Evolutionary conservation across 1,140 invertebrate genomes (phyloP).

Genomic region (Drosophila nasuta): DNA sequence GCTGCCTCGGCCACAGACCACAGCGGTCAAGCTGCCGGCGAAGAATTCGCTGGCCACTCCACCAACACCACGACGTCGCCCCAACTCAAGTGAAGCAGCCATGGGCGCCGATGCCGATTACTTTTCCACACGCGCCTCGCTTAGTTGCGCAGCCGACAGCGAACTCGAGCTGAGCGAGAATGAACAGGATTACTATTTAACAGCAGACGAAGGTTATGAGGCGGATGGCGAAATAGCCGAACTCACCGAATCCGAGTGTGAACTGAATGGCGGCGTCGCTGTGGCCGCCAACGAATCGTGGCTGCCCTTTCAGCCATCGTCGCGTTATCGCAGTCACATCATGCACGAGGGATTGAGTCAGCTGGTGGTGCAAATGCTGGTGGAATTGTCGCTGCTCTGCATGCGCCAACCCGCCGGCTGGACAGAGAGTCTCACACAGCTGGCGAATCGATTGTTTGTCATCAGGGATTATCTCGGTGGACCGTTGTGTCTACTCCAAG

Average conservation of each 20-base stretch:
- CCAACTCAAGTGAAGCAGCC: conserved; percentile 63
- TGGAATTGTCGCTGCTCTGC: conserved; percentile 72
- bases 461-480: conserved; percentile 79
- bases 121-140: conserved; percentile 73
- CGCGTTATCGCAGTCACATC: conserved; percentile 73
- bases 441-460: conserved; percentile 75
- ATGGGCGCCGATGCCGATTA: conserved; percentile 69
- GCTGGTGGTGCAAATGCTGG: conserved; percentile 79
- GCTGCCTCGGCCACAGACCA: conserved; percentile 55
- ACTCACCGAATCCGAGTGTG: conserved; percentile 69
- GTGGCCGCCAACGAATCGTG: conserved; percentile 62
- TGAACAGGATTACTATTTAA: conserved; percentile 73
- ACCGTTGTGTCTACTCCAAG: conserved; percentile 72
- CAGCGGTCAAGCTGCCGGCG: conserved; percentile 60
- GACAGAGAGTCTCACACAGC: conserved; percentile 75
- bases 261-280: conserved; percentile 42
- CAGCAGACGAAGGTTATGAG: conserved; percentile 83
- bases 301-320: conserved; percentile 76
- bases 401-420: conserved; percentile 73
- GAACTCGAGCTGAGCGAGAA: conserved; percentile 80
- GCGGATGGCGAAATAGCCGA: conserved; percentile 81
- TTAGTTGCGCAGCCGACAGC: conserved; percentile 76
- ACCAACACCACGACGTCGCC: conserved; percentile 47
- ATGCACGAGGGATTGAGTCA: conserved; percentile 79
- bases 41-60: conserved; percentile 69